Percentiles rank a stretch among this genome's conserved stretches.
These are phyloP conservation scores for Zingel zingel DNA, from an alignment of 2,113 vertebrate species.

Conservation along the genomic window DNA sequence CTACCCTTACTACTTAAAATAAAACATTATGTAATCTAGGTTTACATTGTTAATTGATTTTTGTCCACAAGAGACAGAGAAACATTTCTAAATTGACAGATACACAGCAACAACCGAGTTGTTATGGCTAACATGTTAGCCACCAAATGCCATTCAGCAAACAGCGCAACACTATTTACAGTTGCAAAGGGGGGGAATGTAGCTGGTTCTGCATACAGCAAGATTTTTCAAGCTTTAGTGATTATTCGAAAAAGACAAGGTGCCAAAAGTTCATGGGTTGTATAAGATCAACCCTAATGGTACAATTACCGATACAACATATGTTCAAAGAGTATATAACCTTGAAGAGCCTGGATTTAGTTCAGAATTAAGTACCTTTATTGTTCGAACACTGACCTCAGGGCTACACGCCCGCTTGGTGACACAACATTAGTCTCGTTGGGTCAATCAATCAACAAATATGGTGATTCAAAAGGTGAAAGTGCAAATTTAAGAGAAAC, in stretches of 20 bases:
- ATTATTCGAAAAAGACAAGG: not conserved
- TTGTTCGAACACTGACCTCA: not conserved
- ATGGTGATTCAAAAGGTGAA: not conserved
- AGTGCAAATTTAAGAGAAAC: not conserved
- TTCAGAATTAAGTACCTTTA: conserved; percentile 6
- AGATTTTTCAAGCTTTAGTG: not conserved
- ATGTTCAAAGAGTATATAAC: not conserved
- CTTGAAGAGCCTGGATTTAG: conserved; percentile 1
- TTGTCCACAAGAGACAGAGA: not conserved
- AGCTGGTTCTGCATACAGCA: not conserved
- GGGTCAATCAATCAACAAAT: conserved; percentile 23
- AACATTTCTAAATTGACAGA: not conserved
- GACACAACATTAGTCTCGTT: not conserved
- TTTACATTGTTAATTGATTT: not conserved
- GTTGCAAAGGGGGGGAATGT: not conserved
- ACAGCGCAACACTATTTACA: not conserved
- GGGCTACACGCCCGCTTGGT: not conserved
- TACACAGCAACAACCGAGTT: not conserved
- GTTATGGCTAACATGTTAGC: not conserved
- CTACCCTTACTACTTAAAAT: not conserved
- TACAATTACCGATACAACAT: not conserved
- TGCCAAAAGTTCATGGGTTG: not conserved
- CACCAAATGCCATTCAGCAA: not conserved
- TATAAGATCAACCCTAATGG: not conserved
- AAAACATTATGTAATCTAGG: not conserved